phyloP scores from a whole-genome alignment of 1,140 invertebrate genomes.

The Drosophila bipectinata region DNA sequence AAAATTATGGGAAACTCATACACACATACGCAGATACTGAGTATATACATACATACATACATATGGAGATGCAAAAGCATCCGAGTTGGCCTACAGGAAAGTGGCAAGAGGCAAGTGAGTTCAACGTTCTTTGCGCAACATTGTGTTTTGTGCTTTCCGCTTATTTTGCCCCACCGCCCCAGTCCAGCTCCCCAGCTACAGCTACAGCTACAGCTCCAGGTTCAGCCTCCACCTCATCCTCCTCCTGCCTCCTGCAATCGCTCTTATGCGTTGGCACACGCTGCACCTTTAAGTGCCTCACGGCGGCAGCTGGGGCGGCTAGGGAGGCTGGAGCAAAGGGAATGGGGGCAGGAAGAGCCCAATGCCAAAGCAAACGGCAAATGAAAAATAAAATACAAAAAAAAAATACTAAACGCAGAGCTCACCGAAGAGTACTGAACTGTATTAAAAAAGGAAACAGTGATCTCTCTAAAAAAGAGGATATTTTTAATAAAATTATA shows the following conservation, averaged over 20 bases:
- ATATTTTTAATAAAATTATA: background rate
- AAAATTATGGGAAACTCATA: slow-evolving; percentile 76
- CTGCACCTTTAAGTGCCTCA: slow-evolving; percentile 77
- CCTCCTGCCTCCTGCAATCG: slow-evolving; percentile 3
- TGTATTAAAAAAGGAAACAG: slow-evolving; percentile 18
- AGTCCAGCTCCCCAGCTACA: background rate
- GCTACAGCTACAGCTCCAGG: background rate
- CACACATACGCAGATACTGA: background rate
- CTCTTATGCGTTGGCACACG: slow-evolving; percentile 73
- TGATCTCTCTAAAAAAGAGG: background rate
- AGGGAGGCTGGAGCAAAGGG: background rate
- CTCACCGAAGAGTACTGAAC: slow-evolving; percentile 32
- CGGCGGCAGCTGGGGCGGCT: slow-evolving; percentile 21
- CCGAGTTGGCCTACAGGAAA: slow-evolving; percentile 19
- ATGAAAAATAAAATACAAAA: slow-evolving; percentile 24
- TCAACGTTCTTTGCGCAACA: slow-evolving; percentile 81
- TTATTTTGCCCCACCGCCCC: slow-evolving; percentile 67
- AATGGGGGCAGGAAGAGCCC: slow-evolving; percentile 34
- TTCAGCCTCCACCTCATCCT: slow-evolving; percentile 23
- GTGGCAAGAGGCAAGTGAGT: slow-evolving; percentile 56
- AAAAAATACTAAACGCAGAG: slow-evolving; percentile 18
- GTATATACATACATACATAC: slow-evolving; percentile 15
- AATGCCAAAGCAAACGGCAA: slow-evolving; percentile 39
- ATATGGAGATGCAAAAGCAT: slow-evolving; percentile 17
- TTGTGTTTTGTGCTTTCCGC: slow-evolving; percentile 81